phyloP scores from a whole-genome alignment of 2,113 vertebrate genomes.

The Pygoscelis adeliae region DNA sequence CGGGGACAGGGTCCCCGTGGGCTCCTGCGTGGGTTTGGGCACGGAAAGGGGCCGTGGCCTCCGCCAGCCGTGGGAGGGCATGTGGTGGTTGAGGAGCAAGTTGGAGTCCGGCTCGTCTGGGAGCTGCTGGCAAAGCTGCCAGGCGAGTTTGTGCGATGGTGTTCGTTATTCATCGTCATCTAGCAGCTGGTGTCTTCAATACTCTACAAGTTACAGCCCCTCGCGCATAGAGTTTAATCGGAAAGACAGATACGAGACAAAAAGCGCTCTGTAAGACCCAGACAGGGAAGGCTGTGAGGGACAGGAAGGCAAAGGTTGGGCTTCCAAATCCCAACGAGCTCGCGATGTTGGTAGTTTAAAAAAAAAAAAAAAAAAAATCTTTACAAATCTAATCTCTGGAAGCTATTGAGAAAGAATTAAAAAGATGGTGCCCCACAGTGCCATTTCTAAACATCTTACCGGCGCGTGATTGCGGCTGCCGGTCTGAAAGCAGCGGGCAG shows the following conservation, averaged over 20 bases:
- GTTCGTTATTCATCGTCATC: neutral
- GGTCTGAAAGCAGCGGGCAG: neutral
- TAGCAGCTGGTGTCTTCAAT: neutral
- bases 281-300: neutral
- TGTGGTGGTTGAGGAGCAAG: neutral
- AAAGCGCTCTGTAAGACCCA: neutral
- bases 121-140: neutral
- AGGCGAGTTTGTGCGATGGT: neutral
- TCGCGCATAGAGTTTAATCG: neutral
- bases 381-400: slow-evolving; percentile 6
- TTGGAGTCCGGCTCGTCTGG: neutral
- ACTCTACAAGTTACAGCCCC: accelerated
- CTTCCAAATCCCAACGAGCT: neutral
- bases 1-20: neutral
- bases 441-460: neutral
- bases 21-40: neutral
- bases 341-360: neutral
- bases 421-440: slow-evolving; percentile 24
- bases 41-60: accelerated
- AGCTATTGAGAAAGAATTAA: neutral
- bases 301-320: neutral
- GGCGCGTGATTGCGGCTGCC: neutral
- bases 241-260: neutral
- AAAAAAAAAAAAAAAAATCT: neutral
- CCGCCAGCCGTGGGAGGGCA: neutral